These are phyloP conservation scores for Caracal caracal DNA, from an alignment of 2,113 vertebrate genomes.

Conservation along the genomic window DNA sequence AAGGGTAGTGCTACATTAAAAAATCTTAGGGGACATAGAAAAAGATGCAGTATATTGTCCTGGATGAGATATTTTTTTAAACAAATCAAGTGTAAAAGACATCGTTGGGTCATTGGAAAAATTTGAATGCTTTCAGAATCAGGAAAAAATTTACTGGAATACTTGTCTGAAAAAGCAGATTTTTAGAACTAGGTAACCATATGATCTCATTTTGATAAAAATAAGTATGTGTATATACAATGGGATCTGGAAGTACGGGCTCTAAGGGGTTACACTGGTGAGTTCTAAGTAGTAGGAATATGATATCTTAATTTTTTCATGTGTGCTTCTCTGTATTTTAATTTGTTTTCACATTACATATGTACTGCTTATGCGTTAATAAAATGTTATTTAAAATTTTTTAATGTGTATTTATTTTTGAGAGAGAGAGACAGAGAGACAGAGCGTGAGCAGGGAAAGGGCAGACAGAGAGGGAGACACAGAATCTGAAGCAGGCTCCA, in stretches of 20 bases:
- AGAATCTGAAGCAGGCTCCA: no score
- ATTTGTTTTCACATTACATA: neutral
- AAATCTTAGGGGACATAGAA: neutral
- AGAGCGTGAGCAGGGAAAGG: no score
- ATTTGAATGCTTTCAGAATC: neutral
- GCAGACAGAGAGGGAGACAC: no score
- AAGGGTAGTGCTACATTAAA: neutral
- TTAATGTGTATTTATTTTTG: no score
- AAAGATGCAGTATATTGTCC: neutral
- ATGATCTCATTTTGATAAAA: constrained; percentile 19
- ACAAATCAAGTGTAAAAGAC: neutral
- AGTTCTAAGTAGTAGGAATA: neutral
- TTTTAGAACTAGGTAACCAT: neutral
- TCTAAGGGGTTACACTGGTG: neutral
- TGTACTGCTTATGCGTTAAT: neutral
- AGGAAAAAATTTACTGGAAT: neutral
- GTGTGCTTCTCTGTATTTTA: neutral
- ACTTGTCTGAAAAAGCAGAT: neutral
- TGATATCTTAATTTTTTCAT: neutral
- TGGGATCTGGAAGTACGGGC: neutral
- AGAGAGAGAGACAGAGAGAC: no score
- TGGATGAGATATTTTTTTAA: neutral
- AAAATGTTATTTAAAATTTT: neutral
- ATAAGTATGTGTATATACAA: neutral
- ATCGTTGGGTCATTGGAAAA: neutral